A percentile compares a stretch with the other conserved stretches of the same genome.
Conservation (phyloP, 2,797 vertebrate species). For the Scleropages formosus region DNA sequence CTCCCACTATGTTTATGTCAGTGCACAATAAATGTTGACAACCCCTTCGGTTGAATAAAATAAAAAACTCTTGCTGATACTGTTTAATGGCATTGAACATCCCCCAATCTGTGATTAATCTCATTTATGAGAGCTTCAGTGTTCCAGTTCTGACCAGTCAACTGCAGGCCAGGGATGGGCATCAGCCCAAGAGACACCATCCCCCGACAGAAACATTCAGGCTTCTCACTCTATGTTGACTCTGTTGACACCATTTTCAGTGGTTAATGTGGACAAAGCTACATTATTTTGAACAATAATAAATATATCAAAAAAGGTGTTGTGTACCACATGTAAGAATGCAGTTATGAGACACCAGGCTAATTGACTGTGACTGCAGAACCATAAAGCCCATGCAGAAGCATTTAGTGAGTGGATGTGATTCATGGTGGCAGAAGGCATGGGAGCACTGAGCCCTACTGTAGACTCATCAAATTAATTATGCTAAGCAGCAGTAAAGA, state of each 20-base stretch:
- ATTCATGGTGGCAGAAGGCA: constrained; percentile 64
- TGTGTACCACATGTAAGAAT: no score
- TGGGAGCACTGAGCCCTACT: constrained; percentile 50
- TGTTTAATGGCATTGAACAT: neutral
- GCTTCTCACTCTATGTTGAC: no score
- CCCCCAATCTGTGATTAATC: neutral
- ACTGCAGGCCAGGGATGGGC: neutral
- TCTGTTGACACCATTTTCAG: no score
- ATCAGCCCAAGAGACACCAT: neutral
- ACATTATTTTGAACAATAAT: neutral
- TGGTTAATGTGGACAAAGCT: no score
- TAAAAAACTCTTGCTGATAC: neutral
- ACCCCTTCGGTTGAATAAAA: constrained; percentile 6
- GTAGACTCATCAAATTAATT: constrained; percentile 80
- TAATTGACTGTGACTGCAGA: no score
- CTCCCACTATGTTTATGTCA: neutral
- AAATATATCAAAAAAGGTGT: neutral
- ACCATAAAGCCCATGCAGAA: constrained; percentile 33
- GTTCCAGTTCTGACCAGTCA: neutral
- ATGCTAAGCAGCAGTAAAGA: constrained; percentile 71
- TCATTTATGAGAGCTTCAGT: neutral
- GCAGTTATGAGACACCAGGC: no score
- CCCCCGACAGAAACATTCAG: neutral
- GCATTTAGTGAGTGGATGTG: constrained; percentile 49
- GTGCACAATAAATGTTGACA: neutral